A percentile compares a stretch with the other conserved stretches of the same genome.
These are phyloP conservation scores for Proteles cristata DNA, from an alignment of 2,113 vertebrate species.

Conservation along the genomic window DNA sequence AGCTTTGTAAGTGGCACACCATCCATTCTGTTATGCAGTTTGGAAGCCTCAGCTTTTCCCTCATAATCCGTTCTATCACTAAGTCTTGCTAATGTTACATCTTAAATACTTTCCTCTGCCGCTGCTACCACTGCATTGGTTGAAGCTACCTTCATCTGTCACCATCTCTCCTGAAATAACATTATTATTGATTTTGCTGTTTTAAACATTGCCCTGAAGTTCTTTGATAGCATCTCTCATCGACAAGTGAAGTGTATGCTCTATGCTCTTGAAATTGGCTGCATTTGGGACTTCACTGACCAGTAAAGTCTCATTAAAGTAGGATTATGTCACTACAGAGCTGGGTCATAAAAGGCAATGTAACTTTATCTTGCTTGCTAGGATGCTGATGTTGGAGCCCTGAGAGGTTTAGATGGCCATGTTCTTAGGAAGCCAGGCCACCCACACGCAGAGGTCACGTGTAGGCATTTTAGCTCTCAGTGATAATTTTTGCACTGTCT, in stretches of 20 bases:
- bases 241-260: not conserved
- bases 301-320: not conserved
- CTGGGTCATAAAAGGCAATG: not conserved
- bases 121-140: not conserved
- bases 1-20: not conserved
- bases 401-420: not conserved
- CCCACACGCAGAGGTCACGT: no score
- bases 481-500: not conserved
- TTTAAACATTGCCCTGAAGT: not conserved
- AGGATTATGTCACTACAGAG: not conserved
- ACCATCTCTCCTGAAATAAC: not conserved
- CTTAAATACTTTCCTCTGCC: not conserved
- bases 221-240: not conserved
- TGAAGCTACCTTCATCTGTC: not conserved
- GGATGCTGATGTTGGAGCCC: not conserved
- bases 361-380: not conserved
- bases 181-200: not conserved
- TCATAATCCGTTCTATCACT: not conserved
- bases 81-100: not conserved
- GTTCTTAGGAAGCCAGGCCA: not conserved
- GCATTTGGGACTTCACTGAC: not conserved
- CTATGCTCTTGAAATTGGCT: not conserved
- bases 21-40: not conserved
- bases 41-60: not conserved
- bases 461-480: not conserved